Base-by-base conservation (phyloP, 2,888 invertebrate genomes). In the Agrenia bidenticulata region DNA sequence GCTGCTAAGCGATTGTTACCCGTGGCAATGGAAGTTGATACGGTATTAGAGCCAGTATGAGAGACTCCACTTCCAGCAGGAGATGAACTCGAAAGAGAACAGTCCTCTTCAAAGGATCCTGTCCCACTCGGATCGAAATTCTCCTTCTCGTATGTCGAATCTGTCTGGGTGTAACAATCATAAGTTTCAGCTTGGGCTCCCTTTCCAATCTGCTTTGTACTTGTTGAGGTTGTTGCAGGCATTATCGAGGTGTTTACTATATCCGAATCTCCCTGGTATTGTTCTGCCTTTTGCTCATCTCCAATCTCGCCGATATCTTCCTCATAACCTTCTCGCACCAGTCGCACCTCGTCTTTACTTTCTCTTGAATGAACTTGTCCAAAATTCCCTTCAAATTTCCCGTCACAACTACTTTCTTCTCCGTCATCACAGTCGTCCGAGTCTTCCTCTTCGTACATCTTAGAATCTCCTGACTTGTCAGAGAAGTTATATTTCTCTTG, bases 1-100 rank as follows among this genome's bases (percentile, higher is more conserved):
- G 73, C 72, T 17, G 74, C 76, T 17, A 73, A 70, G 53, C 74
- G 71, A 65, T 67, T 72, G 54, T 69, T 69, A 62, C 67, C 69
- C 23, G 64, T 62, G 53, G 69, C 56, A 17, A 51, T 32, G 19
- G 66, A 64, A 19, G 66, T 62, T 59, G 63, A 32, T 23, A 27
- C 55, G 37, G 56, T 37, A 58, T 45, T 41, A 27, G 51, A 55
- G 4, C 45, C 66, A 39, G 70, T 67, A 42, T 65, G 67, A 62
- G 70, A 70, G 60, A 70, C 67, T 54, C 62, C 70, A 17, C 45
- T 51, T 64, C 63, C 57, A 39, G 62, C 53, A 27, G 64, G 61
- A 53, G 61, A 64, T 45, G 67, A 59, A 49, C 59, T 58, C 45
- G 54, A 55, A 60, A 60, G 60, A 42, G 59, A 27, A 42, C 51